Base-by-base conservation (phyloP, 2,113 vertebrate species). In the Centropus unirufus region DNA sequence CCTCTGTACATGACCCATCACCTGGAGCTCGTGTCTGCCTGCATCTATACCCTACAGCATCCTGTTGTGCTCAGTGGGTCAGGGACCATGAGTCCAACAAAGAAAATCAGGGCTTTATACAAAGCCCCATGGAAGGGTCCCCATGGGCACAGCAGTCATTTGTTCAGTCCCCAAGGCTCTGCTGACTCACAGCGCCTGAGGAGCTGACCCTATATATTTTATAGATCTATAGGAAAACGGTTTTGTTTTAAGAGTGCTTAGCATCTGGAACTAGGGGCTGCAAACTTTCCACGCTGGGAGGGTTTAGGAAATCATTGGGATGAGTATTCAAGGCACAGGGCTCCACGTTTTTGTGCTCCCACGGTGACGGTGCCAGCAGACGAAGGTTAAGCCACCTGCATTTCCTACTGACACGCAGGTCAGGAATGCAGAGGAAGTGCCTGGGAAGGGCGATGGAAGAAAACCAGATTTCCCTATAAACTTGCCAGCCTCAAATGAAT, bases 361-460 rank as follows among this genome's bases (percentile, higher is more conserved):
- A 6, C 1, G 2, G 59, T 2, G 23, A 20, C 1, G 34, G 57
- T 68, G 79, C 83, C 79, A 82, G 70, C 54, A 55, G 83, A 16
- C 11, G 1, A 66, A 89, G 86, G 79, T 72, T 61, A 6, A 92
- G 64, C 89, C 78, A 95, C 86, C 92, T 93, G 86, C 44, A 5
- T 67, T 93, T 95, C 94, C 93, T 51, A 10, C 73, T 22, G 52
- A 51, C 76, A 17, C 1, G 1, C 34, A 7, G 57, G 49, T 15
- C 52, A 55, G 92, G 90, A 95, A 89, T 46, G 66, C 2, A 12
- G 72, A 94, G 94, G 95, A 97, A 96, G 94, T 81, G 83, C 64
- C 85, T 90, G 88, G 83, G 96, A 96, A 92, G 95, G 90, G 94
- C 12, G 14, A 87, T 88, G 88, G 83, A 49, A 70, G 47, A 61